Percentiles rank a stretch among this genome's conserved stretches.
Conservation (phyloP, 2,888 invertebrate species). For the Rhaphigaster nebulosa region DNA sequence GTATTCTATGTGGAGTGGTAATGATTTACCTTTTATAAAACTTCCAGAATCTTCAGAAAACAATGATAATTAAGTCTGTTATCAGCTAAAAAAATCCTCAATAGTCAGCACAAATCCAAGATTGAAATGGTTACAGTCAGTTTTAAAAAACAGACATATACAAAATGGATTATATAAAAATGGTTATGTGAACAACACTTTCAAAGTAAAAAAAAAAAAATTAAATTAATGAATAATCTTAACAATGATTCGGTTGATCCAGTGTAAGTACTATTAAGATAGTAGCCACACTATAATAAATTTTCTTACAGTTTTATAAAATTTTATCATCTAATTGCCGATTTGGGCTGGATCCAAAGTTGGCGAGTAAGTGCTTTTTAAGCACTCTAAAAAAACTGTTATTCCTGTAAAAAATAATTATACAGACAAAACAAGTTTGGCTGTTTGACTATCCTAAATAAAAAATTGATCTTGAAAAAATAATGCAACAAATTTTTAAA, state of each 20-base stretch:
- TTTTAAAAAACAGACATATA: not conserved
- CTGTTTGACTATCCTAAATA: not conserved
- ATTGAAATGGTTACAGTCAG: not conserved
- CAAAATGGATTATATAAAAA: not conserved
- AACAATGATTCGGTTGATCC: not conserved
- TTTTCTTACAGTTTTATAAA: not conserved
- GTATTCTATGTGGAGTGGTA: constrained; percentile 71
- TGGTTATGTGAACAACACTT: not conserved
- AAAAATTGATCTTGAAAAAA: not conserved
- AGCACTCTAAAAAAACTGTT: not conserved
- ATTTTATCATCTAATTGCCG: not conserved
- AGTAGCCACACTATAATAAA: not conserved
- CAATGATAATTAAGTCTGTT: constrained; percentile 59
- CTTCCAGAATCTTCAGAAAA: constrained; percentile 70
- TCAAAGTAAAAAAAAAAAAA: not conserved
- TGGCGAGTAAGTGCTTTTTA: not conserved
- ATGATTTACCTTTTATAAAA: constrained; percentile 70
- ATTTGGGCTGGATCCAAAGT: constrained; percentile 30
- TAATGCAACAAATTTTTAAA: not conserved
- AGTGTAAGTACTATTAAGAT: not conserved
- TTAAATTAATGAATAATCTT: not conserved
- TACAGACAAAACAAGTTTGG: not conserved
- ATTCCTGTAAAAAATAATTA: not conserved
- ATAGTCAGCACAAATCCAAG: not conserved
- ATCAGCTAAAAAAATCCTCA: not conserved